Conservation (phyloP, 2,888 invertebrate species). For the Apotomis betuletana region DNA sequence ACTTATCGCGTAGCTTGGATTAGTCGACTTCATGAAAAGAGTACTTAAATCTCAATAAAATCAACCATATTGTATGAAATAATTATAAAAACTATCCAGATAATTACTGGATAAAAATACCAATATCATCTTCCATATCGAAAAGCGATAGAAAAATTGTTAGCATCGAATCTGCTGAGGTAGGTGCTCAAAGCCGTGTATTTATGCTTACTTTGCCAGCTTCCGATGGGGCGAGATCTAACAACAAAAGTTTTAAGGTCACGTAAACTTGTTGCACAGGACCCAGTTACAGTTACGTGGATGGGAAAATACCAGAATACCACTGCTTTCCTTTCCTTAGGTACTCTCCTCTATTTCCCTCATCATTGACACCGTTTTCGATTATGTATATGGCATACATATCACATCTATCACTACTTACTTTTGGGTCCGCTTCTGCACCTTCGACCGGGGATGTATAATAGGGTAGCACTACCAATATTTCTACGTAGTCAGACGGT, state of each 20-base stretch:
- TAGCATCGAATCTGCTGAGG: constrained; percentile 16
- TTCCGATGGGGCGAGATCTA: constrained; percentile 14
- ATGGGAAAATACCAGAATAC: background rate
- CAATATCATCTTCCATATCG: background rate
- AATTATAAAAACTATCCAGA: background rate
- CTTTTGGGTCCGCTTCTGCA: too few relatives aligned
- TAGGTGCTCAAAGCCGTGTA: background rate
- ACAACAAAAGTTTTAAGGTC: background rate
- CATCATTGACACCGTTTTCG: too few relatives aligned
- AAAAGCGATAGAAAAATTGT: constrained; percentile 18
- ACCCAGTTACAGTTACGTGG: background rate
- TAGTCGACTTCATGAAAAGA: too few relatives aligned
- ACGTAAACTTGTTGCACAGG: background rate
- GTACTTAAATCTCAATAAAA: too few relatives aligned
- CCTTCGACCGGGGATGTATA: too few relatives aligned
- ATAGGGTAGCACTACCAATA: too few relatives aligned
- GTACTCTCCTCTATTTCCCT: too few relatives aligned
- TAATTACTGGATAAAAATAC: background rate
- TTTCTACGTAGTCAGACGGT: background rate
- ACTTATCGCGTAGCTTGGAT: too few relatives aligned
- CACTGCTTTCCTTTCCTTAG: too few relatives aligned
- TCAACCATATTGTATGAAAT: background rate
- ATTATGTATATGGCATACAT: too few relatives aligned
- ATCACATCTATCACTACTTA: too few relatives aligned
- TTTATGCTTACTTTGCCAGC: constrained; percentile 31